Evolutionary conservation across 2,888 invertebrate species (phyloP).

Genomic region (Nephrotoma guestfalica): DNA sequence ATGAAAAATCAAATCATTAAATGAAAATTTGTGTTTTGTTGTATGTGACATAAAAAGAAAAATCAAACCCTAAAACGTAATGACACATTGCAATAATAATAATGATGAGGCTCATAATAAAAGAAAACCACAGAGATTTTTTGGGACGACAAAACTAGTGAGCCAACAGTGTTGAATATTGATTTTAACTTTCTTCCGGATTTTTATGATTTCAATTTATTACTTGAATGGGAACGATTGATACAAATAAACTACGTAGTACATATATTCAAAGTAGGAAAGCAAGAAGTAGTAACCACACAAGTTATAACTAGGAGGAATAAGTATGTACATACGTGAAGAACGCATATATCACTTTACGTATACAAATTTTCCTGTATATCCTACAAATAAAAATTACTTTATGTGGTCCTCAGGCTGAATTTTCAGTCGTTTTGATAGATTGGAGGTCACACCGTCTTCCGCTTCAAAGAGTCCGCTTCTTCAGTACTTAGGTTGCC

Average conservation of each 20-base stretch:
- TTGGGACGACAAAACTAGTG: not conserved
- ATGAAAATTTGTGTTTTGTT: not conserved
- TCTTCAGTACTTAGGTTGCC: too few species aligned
- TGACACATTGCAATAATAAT: not conserved
- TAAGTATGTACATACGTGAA: too few species aligned
- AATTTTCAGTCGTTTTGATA: too few species aligned
- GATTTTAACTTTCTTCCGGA: not conserved
- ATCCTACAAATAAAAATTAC: too few species aligned
- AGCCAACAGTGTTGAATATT: not conserved
- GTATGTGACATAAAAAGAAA: not conserved
- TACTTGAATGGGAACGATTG: not conserved
- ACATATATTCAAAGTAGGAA: too few species aligned
- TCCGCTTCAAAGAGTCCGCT: too few species aligned
- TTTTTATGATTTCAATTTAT: not conserved
- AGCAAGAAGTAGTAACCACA: too few species aligned
- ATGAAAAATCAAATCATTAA: not conserved
- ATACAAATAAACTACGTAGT: not conserved
- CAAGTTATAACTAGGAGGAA: too few species aligned
- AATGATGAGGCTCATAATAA: not conserved
- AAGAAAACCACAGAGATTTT: not conserved
- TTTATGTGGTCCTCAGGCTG: too few species aligned
- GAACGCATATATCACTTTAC: too few species aligned
- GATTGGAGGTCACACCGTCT: too few species aligned
- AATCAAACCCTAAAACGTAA: not conserved
- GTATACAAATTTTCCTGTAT: too few species aligned